Base-by-base conservation (phyloP, 2,888 invertebrate species). In the Entomobrya multifasciata region DNA sequence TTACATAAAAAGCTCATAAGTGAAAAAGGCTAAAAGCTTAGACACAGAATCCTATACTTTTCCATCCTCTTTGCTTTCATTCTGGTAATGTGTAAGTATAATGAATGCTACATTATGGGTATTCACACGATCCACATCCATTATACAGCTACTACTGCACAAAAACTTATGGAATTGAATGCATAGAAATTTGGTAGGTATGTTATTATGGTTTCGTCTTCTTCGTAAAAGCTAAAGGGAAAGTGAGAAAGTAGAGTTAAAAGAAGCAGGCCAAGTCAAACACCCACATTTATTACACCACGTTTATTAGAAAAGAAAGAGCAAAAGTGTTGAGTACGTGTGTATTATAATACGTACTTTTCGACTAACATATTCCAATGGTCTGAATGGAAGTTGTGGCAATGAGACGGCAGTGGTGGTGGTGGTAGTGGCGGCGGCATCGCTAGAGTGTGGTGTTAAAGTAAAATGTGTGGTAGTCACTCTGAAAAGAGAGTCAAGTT, bases 251-350 rank as follows among this genome's bases (percentile, higher is more conserved):
- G 36, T 1, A 17, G 57, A 67, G 77, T 83, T 77, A 65, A 52
- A 74, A 62, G 67, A 65, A 78, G 65, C 65, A 77, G 55, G 52
- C 67, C 55, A 77, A 70, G 84, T 78, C 77, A 84, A 84, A 84
- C 77, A 84, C 77, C 60, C 77, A 55, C 70, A 70, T 84, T 83
- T 83, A 76, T 76, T 83, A 76, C 76, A 55, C 49, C 22, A n/a
- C n/a, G n/a, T n/a, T n/a, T n/a, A n/a, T n/a, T n/a, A n/a, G n/a
- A n/a, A n/a, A n/a, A n/a, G 25, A 82, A 72, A 62, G 81, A 80
- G 72, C 55, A 81, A 57, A 80, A 78, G 78, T 67, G 80, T 80
- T 80, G 80, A 80, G 67, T 65, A 80, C 49, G 80, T 80, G 67
- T 27, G 80, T 20, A 67, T 67, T 65, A 52, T 49, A 67, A 65